Conservation (phyloP, 2,888 invertebrate species). For the Phragmatobia fuliginosa region DNA sequence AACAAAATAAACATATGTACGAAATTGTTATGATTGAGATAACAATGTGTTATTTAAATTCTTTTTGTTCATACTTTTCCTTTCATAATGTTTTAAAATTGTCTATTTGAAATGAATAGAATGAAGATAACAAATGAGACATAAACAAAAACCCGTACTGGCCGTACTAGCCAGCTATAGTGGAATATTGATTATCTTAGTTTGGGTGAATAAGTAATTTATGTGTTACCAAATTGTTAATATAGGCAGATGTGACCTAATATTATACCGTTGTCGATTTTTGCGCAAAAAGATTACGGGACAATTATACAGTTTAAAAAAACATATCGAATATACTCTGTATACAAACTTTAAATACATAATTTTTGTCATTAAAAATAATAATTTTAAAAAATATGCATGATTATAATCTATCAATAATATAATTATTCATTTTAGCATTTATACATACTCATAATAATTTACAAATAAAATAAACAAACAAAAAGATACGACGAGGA, state of each 20-base stretch:
- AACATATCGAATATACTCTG: background rate
- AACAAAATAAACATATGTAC: background rate
- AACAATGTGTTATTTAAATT: constrained; percentile 8
- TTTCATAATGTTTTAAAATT: constrained; percentile 38
- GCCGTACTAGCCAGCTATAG: constrained; percentile 26
- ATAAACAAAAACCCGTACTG: no score
- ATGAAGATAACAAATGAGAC: constrained; percentile 29
- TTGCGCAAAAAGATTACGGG: background rate
- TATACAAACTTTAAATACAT: background rate
- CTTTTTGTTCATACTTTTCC: constrained; percentile 47
- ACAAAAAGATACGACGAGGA: constrained; percentile 88
- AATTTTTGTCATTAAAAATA: background rate
- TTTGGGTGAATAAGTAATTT: constrained; percentile 55
- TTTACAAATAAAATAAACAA: constrained; percentile 11
- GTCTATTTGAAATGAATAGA: constrained; percentile 23
- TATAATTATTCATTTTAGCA: background rate
- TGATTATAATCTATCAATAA: background rate
- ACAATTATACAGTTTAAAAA: background rate
- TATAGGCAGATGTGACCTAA: background rate
- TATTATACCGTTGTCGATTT: background rate
- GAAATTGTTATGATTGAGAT: background rate
- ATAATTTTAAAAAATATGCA: background rate
- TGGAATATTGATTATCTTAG: constrained; percentile 48
- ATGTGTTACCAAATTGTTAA: constrained; percentile 30
- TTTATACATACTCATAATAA: constrained; percentile 1